Evolutionary conservation across 2,113 vertebrate genomes (phyloP).

Genomic region (Saiga tatarica): DNA sequence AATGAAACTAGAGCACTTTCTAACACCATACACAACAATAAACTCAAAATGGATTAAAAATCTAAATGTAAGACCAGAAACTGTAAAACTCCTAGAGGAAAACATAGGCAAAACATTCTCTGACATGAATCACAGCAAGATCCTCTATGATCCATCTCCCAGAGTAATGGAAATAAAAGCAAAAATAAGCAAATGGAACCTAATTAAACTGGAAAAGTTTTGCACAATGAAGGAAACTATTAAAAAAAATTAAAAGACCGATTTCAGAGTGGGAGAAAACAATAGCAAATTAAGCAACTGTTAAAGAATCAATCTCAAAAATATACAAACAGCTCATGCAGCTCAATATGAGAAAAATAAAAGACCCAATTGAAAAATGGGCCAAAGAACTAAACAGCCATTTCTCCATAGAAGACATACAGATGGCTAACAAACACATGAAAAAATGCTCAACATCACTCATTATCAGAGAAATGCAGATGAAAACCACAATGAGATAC

Average conservation of each 20-base stretch:
- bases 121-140: neutral
- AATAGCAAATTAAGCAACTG: neutral
- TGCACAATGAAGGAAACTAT: neutral
- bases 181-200: neutral
- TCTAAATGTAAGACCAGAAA: neutral
- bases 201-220: neutral
- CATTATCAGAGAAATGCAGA: neutral
- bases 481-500: neutral
- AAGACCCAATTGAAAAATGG: neutral
- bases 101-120: neutral
- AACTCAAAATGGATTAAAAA: neutral
- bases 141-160: neutral
- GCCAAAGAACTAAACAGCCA: neutral
- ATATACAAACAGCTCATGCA: neutral
- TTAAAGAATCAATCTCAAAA: neutral
- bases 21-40: neutral
- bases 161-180: neutral
- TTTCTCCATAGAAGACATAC: neutral
- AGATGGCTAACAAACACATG: neutral
- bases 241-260: neutral
- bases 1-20: neutral
- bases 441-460: neutral
- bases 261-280: neutral
- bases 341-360: neutral
- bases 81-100: neutral